Base-by-base conservation (phyloP, 1,140 invertebrate genomes). In the Antheraea mylitta region DNA sequence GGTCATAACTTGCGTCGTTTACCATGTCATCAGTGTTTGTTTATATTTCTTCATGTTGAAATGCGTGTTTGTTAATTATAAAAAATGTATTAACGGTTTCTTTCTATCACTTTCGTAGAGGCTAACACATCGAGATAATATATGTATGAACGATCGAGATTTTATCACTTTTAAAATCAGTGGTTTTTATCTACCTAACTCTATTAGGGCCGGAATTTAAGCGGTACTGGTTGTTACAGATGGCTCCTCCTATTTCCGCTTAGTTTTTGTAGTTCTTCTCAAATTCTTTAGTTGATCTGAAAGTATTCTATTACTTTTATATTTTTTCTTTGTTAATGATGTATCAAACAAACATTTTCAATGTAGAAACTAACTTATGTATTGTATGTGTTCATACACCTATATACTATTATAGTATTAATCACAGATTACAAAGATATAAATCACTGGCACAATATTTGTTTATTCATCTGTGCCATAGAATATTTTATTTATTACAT, bases 21-120 rank as follows among this genome's bases (percentile, higher is more conserved):
- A 87, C 83, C 82, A 84, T 89, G 88, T 89, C 85, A 90, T 87
- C 87, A 86, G 76, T 90, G 88, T 90, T 90, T 90, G 86, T 90
- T 90, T 90, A 89, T 85, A 79, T 89, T 90, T 85, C 76, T 70
- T 30, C 19, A 9, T 30, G 19, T 36, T 3, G 8, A 61, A 36
- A 22, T 61, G 60, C 19, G 18, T 22, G 7, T 16, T 30, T 61
- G 30, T 30, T 61, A 61, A 61, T 30, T 61, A 18, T 36, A 61
- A 61, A n/a, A 22, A 61, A 30, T 61, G 58, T n/a, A 13, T n/a
- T 48, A 53, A 30, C 37, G 7, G 61, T 63, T 63, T 8, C 11
- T 16, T 36, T 13, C n/a, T 37, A 37, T 63, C 36, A 63, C 30
- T 30, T 22, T 36, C 13, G 11, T 37, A 61, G 19, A 13, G 9